phyloP scores from a whole-genome alignment of 2,797 vertebrate genomes.

The Hapalemur alaotrensis region DNA sequence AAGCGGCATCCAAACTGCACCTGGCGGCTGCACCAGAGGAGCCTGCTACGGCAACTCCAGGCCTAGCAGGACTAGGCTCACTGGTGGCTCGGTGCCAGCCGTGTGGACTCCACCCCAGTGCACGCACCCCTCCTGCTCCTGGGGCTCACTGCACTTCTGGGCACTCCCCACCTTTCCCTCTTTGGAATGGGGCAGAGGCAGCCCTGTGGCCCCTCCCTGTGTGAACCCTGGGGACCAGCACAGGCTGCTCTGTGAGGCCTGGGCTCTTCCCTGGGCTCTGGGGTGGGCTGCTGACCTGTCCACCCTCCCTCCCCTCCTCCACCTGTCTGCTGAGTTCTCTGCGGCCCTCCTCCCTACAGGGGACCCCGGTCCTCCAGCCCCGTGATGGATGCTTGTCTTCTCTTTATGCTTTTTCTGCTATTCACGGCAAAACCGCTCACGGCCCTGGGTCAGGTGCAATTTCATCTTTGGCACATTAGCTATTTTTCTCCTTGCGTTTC shows the following conservation, averaged over 20 bases:
- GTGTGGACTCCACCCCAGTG: neutral
- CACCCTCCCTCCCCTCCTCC: neutral
- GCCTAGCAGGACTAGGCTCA: too few species aligned
- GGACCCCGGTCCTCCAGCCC: fast-evolving
- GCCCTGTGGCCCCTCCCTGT: fast-evolving
- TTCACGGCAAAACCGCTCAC: too few species aligned
- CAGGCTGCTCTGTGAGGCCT: neutral
- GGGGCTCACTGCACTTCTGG: neutral
- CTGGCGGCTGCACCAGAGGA: neutral
- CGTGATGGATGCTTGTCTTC: fast-evolving
- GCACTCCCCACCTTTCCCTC: too few species aligned
- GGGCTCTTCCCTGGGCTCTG: neutral
- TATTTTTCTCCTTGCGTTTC: neutral
- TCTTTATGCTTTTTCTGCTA: neutral
- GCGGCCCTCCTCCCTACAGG: fast-evolving
- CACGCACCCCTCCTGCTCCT: neutral
- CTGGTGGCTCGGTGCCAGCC: too few species aligned
- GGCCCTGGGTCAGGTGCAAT: neutral
- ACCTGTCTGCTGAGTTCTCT: too few species aligned
- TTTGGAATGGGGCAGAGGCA: too few species aligned
- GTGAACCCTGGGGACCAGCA: neutral
- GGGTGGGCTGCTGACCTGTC: neutral
- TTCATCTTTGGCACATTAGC: neutral
- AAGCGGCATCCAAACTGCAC: neutral
- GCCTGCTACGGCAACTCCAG: neutral